Base-by-base conservation (phyloP, 2,888 invertebrate genomes). In the Odontocerum albicorne region DNA sequence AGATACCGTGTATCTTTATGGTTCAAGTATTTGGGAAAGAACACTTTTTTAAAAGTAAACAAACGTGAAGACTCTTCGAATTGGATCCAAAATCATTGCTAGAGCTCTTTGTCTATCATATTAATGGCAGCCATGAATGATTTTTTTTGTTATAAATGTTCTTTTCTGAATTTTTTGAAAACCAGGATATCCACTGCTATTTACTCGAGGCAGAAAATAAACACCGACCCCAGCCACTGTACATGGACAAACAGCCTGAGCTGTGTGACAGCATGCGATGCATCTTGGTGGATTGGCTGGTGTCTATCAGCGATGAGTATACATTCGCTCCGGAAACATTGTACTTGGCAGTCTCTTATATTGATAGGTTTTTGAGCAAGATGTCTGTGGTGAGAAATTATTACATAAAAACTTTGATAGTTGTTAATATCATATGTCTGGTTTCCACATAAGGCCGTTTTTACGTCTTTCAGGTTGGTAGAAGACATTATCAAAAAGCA, bases 241-340 rank as follows among this genome's bases (percentile, higher is more conserved):
- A 69, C 58, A 71, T 72, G 71, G 42, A 46, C 2, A 69, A 67
- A 62, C 72, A 72, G 57, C 55, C 57, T 2, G 65, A 69, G 49
- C 32, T 72, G 21, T 67, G 54, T 31, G 64, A 65, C 62, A 62
- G 64, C 3, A 70, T 70, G 64, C 62, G 72, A 46, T 64, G 63
- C 17, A 63, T 70, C 39, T 63, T 72, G 7, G 62, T 72, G 3
- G 71, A 72, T 62, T 72, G 72, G 72, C 53, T 72, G 21, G 66
- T 66, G 0, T 63, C 65, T 17, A 70, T 72, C 21, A 64, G 65
- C 17, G 67, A 68, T 4, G 71, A 70, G 57, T 71, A 70, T 55
- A 64, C 66, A 22, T 61, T 72, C 58, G 62, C 62, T 44, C 64
- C 69, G 4, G 66, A 71, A 55, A 68, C 70, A 1, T 58, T 72